A percentile compares a stretch with the other conserved stretches of the same genome.
These are phyloP conservation scores for Baryphthengus martii DNA, from an alignment of 2,113 vertebrate species.

Conservation along the genomic window DNA sequence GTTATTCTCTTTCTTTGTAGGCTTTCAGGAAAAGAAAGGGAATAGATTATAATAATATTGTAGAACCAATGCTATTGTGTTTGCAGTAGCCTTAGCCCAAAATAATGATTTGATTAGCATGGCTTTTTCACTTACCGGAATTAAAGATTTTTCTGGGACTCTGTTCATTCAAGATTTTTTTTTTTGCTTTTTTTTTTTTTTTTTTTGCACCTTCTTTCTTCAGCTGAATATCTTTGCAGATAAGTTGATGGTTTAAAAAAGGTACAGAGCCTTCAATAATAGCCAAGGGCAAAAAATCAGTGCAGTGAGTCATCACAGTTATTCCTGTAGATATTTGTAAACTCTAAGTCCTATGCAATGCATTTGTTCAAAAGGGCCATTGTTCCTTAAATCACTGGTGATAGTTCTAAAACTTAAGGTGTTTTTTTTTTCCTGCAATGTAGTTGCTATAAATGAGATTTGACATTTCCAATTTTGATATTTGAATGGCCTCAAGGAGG, in stretches of 20 bases:
- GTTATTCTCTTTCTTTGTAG: conserved; percentile 38
- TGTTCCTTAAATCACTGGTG: conserved; percentile 5
- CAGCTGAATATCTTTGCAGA: background rate
- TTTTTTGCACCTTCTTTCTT: background rate
- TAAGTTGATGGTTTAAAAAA: background rate
- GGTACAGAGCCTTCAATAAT: background rate
- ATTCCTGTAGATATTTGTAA: background rate
- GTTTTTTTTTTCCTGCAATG: background rate
- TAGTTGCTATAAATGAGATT: background rate
- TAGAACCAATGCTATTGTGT: conserved; percentile 42
- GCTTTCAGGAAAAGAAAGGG: conserved; percentile 3
- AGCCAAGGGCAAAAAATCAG: background rate
- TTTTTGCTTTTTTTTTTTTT: background rate
- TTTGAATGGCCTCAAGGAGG: background rate
- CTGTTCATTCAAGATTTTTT: background rate
- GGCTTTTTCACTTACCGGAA: conserved; percentile 37
- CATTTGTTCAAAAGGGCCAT: background rate
- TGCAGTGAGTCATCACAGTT: background rate
- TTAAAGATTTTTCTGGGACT: conserved; percentile 19
- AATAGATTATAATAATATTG: conserved; percentile 62
- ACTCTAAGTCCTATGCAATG: background rate
- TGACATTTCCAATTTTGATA: conserved; percentile 18
- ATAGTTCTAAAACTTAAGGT: background rate
- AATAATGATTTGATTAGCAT: conserved; percentile 55
- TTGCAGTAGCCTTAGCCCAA: conserved; percentile 43